phyloP scores from a whole-genome alignment of 2,113 vertebrate species.

The Lucifuga dentata region DNA sequence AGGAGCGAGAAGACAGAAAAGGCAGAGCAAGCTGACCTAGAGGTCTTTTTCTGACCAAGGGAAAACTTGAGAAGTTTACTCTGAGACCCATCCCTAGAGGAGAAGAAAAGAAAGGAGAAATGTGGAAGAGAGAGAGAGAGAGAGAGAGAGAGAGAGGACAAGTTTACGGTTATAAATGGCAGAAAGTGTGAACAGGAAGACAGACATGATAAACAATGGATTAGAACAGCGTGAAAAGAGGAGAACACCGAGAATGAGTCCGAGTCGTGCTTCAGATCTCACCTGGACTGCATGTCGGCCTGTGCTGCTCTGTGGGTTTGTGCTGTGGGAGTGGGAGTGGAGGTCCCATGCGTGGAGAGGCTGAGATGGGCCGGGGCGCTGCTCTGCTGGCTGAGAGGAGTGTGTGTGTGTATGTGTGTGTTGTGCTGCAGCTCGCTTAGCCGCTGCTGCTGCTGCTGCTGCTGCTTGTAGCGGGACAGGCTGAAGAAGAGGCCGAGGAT shows the following conservation, averaged over 20 bases:
- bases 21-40: conserved; percentile 90
- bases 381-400: conserved; percentile 78
- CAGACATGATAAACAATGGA: conserved; percentile 55
- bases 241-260: no score
- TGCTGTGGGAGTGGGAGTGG: conserved; percentile 56
- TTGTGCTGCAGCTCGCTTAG: conserved; percentile 60
- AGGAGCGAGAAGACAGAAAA: conserved; percentile 33
- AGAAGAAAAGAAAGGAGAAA: conserved; percentile 85
- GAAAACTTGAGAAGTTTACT: conserved; percentile 98
- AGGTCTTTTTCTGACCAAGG: conserved; percentile 97
- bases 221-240: conserved; percentile 14
- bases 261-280: no score
- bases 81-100: conserved; percentile 94
- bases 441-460: conserved; percentile 87
- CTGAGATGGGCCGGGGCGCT: conserved; percentile 76
- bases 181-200: conserved; percentile 58
- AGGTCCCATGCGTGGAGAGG: conserved; percentile 79
- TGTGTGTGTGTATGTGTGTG: conserved; percentile 68
- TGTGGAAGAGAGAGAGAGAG: conserved; percentile 63
- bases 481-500: conserved; percentile 99
- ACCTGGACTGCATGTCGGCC: conserved; percentile 95
- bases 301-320: conserved; percentile 87
- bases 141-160: conserved; percentile 55
- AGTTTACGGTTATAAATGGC: conserved; percentile 55
- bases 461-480: conserved; percentile 96